Evolutionary conservation across 2,113 vertebrate genomes (phyloP).

Genomic region (Cheilinus undulatus): DNA sequence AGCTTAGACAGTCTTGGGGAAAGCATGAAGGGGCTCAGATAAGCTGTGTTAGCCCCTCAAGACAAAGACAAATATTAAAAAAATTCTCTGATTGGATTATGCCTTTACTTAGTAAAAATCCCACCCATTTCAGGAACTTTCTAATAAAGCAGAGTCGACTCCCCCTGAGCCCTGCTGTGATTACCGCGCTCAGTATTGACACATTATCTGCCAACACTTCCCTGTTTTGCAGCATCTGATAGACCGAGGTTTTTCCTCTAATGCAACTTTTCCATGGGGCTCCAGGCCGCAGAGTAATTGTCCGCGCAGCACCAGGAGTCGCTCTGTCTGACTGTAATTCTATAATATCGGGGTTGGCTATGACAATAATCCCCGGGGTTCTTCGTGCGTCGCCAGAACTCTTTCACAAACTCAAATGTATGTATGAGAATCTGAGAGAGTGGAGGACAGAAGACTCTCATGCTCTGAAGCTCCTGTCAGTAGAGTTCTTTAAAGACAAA

Average conservation of each 20-base stretch:
- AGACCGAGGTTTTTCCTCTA: slow-evolving; percentile 59
- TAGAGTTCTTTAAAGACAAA: slow-evolving; percentile 1
- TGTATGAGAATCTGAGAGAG: slow-evolving; percentile 48
- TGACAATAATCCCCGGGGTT: slow-evolving; percentile 71
- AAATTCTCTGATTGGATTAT: background rate
- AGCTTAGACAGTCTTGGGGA: background rate
- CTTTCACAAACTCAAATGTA: slow-evolving; percentile 58
- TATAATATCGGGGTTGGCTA: slow-evolving; percentile 81
- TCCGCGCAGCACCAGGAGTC: slow-evolving; percentile 75
- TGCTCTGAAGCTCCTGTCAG: slow-evolving; percentile 32
- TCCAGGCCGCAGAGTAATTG: slow-evolving; percentile 78
- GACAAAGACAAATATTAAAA: background rate
- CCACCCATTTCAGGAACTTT: slow-evolving; percentile 53
- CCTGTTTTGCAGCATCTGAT: slow-evolving; percentile 53
- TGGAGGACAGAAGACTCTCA: slow-evolving; percentile 31
- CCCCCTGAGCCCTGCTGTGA: slow-evolving; percentile 47
- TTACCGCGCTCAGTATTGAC: slow-evolving; percentile 55
- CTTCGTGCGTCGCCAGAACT: slow-evolving; percentile 47
- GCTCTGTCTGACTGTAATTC: slow-evolving; percentile 81
- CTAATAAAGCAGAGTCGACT: slow-evolving; percentile 39
- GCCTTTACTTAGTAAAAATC: background rate
- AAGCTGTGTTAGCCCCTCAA: background rate
- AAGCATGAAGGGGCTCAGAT: background rate
- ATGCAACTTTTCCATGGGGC: slow-evolving; percentile 68
- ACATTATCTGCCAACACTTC: slow-evolving; percentile 66